These are phyloP conservation scores for Drosophila subpulchrella DNA, from an alignment of 1,140 invertebrate species.

Conservation along the genomic window DNA sequence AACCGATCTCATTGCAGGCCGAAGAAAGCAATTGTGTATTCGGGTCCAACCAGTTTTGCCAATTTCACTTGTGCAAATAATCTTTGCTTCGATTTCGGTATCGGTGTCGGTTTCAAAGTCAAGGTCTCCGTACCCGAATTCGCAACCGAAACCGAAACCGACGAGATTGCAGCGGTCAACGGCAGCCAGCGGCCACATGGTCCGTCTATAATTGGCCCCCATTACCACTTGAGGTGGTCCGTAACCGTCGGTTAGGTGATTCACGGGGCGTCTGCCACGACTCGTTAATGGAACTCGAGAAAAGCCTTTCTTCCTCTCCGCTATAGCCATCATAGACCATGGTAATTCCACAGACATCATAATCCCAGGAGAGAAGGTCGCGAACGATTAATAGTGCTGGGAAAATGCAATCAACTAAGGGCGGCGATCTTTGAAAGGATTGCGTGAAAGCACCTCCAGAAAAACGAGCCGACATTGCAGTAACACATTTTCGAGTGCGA, in stretches of 20 bases:
- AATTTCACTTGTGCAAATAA: constrained; percentile 27
- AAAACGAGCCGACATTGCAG: constrained; percentile 39
- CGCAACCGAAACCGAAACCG: background rate
- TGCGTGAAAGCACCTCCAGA: constrained; percentile 31
- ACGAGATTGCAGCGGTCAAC: constrained; percentile 33
- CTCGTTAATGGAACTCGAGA: constrained; percentile 16
- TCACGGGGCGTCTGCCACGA: constrained; percentile 43
- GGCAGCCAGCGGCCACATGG: constrained; percentile 39
- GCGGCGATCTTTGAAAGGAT: constrained; percentile 12
- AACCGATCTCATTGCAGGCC: constrained; percentile 17
- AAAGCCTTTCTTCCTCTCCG: background rate
- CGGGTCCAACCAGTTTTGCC: constrained; percentile 53
- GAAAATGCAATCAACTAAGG: constrained; percentile 1
- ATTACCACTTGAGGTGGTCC: constrained; percentile 57
- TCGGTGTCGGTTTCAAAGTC: constrained; percentile 65
- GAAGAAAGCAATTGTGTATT: constrained; percentile 54
- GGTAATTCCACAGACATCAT: background rate
- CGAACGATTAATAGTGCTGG: constrained; percentile 3
- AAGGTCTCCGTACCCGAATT: constrained; percentile 51
- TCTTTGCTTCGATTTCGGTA: background rate
- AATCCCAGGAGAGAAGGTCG: constrained; percentile 12
- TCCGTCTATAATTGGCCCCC: constrained; percentile 65
- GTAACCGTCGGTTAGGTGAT: constrained; percentile 33
- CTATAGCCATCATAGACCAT: too few species aligned
- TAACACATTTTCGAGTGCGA: constrained; percentile 12